Conservation (phyloP, 2,888 invertebrate genomes). For the Strigamia transsilvanica region DNA sequence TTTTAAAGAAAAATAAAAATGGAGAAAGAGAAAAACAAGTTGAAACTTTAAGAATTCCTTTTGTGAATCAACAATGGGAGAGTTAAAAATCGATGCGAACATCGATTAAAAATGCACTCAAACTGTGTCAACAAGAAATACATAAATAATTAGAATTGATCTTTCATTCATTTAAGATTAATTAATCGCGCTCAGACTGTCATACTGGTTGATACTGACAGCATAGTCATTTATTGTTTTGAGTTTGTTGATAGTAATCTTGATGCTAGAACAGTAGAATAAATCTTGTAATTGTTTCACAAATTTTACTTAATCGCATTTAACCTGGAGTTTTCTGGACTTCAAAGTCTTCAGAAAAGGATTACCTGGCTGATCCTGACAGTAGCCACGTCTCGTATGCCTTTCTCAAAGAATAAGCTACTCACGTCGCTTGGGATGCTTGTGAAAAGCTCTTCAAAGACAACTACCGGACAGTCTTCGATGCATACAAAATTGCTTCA, state of each 20-base stretch:
- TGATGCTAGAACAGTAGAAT: too few species aligned
- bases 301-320: neutral
- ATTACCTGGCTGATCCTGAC: neutral
- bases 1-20: neutral
- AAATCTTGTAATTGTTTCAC: neutral
- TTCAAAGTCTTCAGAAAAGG: neutral
- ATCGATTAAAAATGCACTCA: conserved; percentile 14
- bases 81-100: neutral
- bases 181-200: too few species aligned
- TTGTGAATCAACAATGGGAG: neutral
- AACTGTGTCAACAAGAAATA: neutral
- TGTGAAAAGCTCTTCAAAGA: too few species aligned
- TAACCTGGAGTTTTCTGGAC: neutral
- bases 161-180: neutral
- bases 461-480: too few species aligned
- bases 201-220: too few species aligned
- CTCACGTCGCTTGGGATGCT: neutral
- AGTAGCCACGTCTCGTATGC: neutral
- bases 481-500: too few species aligned
- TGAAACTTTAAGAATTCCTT: neutral
- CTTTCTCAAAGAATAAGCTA: neutral
- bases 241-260: too few species aligned
- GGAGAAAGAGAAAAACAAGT: neutral
- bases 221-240: too few species aligned
- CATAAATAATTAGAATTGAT: neutral